Percentiles rank a stretch among this genome's conserved stretches.
Evolutionary conservation across 2,888 invertebrate species (phyloP).

Genomic region (Daptonema setosum): DNA sequence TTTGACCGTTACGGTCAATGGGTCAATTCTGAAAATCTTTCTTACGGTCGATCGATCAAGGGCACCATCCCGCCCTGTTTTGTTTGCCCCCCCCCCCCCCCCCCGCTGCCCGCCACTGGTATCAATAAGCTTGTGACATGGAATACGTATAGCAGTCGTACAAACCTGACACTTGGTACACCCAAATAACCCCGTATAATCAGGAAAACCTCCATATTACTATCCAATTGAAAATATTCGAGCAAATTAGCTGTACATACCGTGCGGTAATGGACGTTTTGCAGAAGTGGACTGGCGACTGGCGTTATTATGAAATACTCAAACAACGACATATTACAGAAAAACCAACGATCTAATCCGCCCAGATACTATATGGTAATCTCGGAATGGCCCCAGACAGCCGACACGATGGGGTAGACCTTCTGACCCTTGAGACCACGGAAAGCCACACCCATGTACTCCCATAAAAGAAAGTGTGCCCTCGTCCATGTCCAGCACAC

Average conservation of each 20-base stretch:
- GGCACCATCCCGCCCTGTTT: too few relatives aligned
- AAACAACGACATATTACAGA: conserved; percentile 9
- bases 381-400: conserved; percentile 99
- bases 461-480: conserved; percentile 93
- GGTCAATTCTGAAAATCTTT: too few relatives aligned
- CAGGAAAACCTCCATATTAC: background rate
- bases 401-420: conserved; percentile 78
- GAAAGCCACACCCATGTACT: conserved; percentile 72
- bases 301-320: conserved; percentile 7
- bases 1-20: too few relatives aligned
- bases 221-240: background rate
- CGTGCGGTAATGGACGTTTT: too few relatives aligned
- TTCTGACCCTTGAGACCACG: conserved; percentile 87
- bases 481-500: conserved; percentile 11
- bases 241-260: too few relatives aligned
- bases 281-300: too few relatives aligned
- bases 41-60: too few relatives aligned
- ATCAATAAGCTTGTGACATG: too few relatives aligned
- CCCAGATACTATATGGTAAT: conserved; percentile 96
- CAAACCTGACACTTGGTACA: background rate
- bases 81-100: too few relatives aligned
- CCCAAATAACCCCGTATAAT: background rate
- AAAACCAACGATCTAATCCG: conserved; percentile 77
- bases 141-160: too few relatives aligned
- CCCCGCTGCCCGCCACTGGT: too few relatives aligned